Base-by-base conservation (phyloP, 2,888 invertebrate species). In the Pegoplata infirma region DNA sequence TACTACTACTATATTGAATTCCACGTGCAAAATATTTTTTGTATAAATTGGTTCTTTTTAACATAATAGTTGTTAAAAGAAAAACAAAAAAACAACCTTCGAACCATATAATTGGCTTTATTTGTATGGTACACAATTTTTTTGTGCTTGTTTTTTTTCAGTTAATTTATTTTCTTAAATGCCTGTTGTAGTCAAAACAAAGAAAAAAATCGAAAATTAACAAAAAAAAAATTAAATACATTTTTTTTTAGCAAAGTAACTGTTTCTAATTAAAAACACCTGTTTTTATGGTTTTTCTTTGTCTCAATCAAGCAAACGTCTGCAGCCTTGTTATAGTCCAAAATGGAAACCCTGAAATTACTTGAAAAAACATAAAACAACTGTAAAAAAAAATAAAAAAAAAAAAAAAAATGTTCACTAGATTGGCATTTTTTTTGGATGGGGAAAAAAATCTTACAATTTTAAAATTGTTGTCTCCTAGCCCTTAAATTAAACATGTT, bases 211-310 rank as follows among this genome's bases (percentile, higher is more conserved):
- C 40, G 51, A 53, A 53, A 25, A 51, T 51, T 61, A 53, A 21
- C 49, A 16, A 49, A 6, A 28, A n/a, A n/a, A n/a, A 6, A 47
- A 51, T 17, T 40, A 23, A 25, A 63, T 21, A 21, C 46, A 44
- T 49, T 36, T 47, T 32, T 17, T 49, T 47, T 28, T 25, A 28
- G 28, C 19, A 28, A 32, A 19, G 32, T 49, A 36, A 49, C 10
- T 53, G 44, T 55, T 72, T 61, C 55, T 56, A 63, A 63, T 72
- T 72, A 72, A 72, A 72, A 55, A 61, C 71, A 72, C 71, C 71
- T 55, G 71, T 16, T 63, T 36, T 51, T 14, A n/a, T 44, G 14
- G n/a, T 28, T 59, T 40, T 44, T 53, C n/a, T 61, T 51, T 8
- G 59, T 19, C 25, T 25, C 53, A 71, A 71, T n/a, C 21, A 17